Conservation (phyloP, 2,888 invertebrate species). For the Apomyelois bistriatella region DNA sequence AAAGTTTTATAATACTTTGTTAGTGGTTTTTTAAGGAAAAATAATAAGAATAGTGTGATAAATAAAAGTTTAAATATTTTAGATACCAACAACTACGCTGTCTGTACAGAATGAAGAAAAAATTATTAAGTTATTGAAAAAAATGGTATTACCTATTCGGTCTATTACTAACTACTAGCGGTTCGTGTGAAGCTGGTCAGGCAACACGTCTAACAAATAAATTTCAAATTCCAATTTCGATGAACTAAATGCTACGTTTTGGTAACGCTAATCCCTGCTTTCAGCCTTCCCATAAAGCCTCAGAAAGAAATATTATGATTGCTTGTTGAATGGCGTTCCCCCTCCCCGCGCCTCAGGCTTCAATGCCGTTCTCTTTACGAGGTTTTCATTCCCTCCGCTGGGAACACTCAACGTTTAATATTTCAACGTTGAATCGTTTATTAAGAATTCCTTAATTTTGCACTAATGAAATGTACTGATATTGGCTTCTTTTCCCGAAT, state of each 20-base stretch:
- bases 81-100: no score
- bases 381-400: slow-evolving; percentile 27
- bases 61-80: no score
- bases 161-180: no score
- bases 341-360: slow-evolving; percentile 22
- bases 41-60: no score
- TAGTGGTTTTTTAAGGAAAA: no score
- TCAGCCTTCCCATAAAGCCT: slow-evolving; percentile 33
- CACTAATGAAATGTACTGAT: slow-evolving; percentile 19
- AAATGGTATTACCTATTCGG: no score
- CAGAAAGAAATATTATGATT: slow-evolving; percentile 34
- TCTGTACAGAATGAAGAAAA: no score
- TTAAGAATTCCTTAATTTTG: slow-evolving; percentile 21
- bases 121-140: no score
- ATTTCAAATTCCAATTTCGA: no score
- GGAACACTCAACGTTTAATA: slow-evolving; percentile 24
- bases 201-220: no score
- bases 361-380: slow-evolving; percentile 28
- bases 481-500: slow-evolving; percentile 13
- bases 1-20: no score
- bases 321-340: slow-evolving; percentile 29
- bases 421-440: slow-evolving; percentile 24
- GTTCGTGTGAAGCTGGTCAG: no score
- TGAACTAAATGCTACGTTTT: slow-evolving; percentile 7
- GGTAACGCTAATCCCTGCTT: slow-evolving; percentile 37